Base-by-base conservation (phyloP, 2,797 vertebrate species). In the Halcyon badia region DNA sequence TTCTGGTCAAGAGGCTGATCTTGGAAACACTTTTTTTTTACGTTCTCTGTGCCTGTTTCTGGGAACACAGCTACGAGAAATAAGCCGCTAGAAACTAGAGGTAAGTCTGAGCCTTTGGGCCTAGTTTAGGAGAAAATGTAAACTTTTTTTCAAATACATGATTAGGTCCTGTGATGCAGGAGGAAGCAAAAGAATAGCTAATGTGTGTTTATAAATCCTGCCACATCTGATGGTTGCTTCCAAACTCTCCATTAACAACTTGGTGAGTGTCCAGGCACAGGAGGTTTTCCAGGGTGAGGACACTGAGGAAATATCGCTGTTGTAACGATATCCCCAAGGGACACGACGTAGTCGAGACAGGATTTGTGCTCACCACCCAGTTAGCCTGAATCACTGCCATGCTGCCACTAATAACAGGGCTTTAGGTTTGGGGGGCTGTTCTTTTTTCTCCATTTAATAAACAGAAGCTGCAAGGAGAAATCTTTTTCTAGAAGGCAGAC, bases 181-280 rank as follows among this genome's bases (percentile, higher is more conserved):
- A 93, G 90, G 44, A 77, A 87, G 37, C 48, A 73, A 85, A 60
- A 73, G 62, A 41, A 90, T 14, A 51, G 58, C 58, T 84, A 66
- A 69, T 24, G 18, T 1, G 4, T 62, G 39, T 80, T 96, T 95
- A 92, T 54, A 90, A 93, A 77, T 25, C 68, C 79, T 80, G 41
- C 75, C 44, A 54, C 33, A 85, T 75, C 60, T 94, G 65, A 64
- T 24, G 10, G n/a, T 57, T 69, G 68, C 72, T 94, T 94, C 87
- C 94, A 96, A 94, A 94, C 62, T 85, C 61, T 83, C 92, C 78
- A 92, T 96, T 91, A 95, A 89, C 64, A 83, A 39, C 33, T 87
- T 94, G 81, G 86, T 89, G n/a, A 75, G 37, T 25, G 33, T 89
- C 92, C 96, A 96, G 82, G 33, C 89, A 57, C 25, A 70, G 66